Evolutionary conservation across 2,113 vertebrate species (phyloP), one percentile per base, ranked within the genome.

Genomic region (Mirounga angustirostris): DNA sequence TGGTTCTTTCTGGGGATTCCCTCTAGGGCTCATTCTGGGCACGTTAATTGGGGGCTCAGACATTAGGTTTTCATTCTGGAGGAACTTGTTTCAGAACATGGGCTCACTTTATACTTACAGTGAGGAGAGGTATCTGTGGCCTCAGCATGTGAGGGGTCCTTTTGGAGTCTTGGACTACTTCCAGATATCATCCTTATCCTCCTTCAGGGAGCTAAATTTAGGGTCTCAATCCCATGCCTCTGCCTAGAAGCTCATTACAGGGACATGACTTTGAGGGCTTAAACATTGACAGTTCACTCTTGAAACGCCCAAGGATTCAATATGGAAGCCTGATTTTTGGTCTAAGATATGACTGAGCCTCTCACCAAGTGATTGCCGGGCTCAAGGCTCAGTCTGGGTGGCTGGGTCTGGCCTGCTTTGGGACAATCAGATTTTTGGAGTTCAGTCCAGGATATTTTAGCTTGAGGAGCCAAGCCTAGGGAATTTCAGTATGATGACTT

Each of bases 51-150:
- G 50, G 46, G 2, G 28, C 4, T 54, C 43, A 69, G 40, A 79
- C 33, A 65, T 84, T 83, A 89, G 46, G 50, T 67, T 89, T 96
- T 92, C 30, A 40, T 59, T 89, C 78, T 89, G 58, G 88, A 18
- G 78, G 67, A 93, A 67, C 18, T 65, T 76, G 13, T 82, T 96
- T 76, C 50, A 83, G 36, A 93, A 76, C 2, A 83, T 40, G 58
- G 36, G 24, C 50, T 83, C 19, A 67, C 30, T 86, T n/a, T 22
- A 3, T 69, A 79, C 12, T 79, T 91, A 59, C 18, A 36, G 40
- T 30, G 6, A 19, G 56, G 24, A 40, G 4, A 43, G 18, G 2
- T 78, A 56, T 50, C 40, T 93, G 36, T 76, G 50, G 78, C 22
- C 13, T 83, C 50, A 67, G 24, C 67, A 59, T 86, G 61, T 73